Percentiles rank a stretch among this genome's conserved stretches.
phyloP scores from a whole-genome alignment of 2,888 invertebrate species.

The Notodonta ziczac region DNA sequence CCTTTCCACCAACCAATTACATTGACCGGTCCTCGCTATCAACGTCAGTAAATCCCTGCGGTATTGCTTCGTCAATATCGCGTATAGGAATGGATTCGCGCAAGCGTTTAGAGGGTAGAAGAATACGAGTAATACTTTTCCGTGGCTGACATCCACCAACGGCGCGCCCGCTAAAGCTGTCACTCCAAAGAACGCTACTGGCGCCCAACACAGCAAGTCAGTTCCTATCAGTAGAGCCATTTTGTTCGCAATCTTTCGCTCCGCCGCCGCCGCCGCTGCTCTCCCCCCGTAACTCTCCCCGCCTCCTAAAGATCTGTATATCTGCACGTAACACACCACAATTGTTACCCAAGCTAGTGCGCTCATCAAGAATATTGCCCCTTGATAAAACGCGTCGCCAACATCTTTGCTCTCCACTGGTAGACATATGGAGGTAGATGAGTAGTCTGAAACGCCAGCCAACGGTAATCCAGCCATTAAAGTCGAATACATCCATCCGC shows the following conservation, averaged over 20 bases:
- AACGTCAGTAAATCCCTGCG: slow-evolving; percentile 89
- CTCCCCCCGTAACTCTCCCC: slow-evolving; percentile 87
- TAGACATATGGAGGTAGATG: slow-evolving; percentile 93
- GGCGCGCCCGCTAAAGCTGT: slow-evolving; percentile 94
- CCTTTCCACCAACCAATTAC: slow-evolving; percentile 70
- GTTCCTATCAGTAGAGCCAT: slow-evolving; percentile 96
- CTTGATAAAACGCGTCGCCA: slow-evolving; percentile 90
- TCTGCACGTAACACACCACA: slow-evolving; percentile 93
- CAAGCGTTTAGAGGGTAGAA: slow-evolving; percentile 96
- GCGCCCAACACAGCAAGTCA: slow-evolving; percentile 93
- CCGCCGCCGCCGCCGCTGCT: slow-evolving; percentile 86
- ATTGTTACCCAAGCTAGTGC: slow-evolving; percentile 93
- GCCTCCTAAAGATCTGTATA: slow-evolving; percentile 91
- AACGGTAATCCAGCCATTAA: slow-evolving; percentile 92
- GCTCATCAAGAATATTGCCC: slow-evolving; percentile 89
- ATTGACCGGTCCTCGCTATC: slow-evolving; percentile 85
- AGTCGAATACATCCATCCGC: slow-evolving; percentile 92
- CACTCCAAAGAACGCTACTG: slow-evolving; percentile 94
- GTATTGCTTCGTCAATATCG: slow-evolving; percentile 94
- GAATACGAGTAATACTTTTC: slow-evolving; percentile 93
- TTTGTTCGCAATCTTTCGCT: slow-evolving; percentile 92
- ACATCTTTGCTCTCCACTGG: slow-evolving; percentile 91
- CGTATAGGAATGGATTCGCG: slow-evolving; percentile 96
- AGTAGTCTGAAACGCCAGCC: slow-evolving; percentile 93
- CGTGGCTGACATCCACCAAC: slow-evolving; percentile 91